Conservation (phyloP, 2,888 invertebrate species). For the Megaustenia siamemsis region DNA sequence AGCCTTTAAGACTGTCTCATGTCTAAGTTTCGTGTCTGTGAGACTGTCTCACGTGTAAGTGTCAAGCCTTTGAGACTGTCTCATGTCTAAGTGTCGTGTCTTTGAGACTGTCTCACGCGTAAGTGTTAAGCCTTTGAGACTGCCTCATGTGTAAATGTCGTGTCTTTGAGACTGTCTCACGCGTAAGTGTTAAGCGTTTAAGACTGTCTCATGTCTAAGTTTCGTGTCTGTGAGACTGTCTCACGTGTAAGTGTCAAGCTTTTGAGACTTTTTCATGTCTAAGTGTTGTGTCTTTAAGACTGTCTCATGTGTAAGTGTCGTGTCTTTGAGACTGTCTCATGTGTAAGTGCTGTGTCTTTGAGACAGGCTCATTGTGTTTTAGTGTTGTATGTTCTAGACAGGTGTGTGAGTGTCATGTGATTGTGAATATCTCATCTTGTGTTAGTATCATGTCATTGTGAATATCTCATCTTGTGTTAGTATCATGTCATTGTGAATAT, state of each 20-base stretch:
- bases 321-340: background rate
- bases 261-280: background rate
- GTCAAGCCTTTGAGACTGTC: no score
- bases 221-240: background rate
- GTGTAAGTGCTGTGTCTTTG: background rate
- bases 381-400: background rate
- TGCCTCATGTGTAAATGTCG: no score
- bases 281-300: background rate
- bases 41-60: background rate
- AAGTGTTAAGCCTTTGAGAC: no score
- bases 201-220: background rate
- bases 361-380: background rate
- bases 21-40: background rate
- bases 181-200: no score
- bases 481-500: no score
- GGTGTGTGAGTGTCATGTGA: background rate
- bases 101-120: background rate
- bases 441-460: no score
- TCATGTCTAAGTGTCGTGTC: background rate
- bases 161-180: background rate
- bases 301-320: no score
- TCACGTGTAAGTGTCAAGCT: no score
- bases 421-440: no score
- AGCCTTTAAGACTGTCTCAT: no score
- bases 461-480: no score